phyloP scores from a whole-genome alignment of 2,797 vertebrate species.

The Meriones psammophilus region DNA sequence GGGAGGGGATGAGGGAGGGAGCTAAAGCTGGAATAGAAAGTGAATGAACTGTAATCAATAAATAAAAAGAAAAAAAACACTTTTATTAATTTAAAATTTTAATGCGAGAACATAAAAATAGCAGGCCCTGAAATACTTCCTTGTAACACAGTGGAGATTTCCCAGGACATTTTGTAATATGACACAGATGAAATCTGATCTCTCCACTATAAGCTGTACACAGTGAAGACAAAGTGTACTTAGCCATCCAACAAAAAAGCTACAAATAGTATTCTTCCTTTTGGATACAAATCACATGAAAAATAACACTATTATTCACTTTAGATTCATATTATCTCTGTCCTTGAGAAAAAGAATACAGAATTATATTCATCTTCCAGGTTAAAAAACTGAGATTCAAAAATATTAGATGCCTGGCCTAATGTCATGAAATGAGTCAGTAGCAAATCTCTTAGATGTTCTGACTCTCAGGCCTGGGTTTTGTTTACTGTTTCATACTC shows the following conservation, averaged over 20 bases:
- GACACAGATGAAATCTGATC: not conserved
- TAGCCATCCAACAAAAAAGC: not conserved
- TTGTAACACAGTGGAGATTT: not conserved
- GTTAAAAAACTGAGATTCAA: slow-evolving; percentile 26
- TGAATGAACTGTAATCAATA: no score
- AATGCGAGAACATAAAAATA: no score
- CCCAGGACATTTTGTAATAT: not conserved
- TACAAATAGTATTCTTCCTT: slow-evolving; percentile 38
- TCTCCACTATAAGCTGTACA: not conserved
- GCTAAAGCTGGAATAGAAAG: no score
- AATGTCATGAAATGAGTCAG: not conserved
- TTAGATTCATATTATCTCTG: not conserved
- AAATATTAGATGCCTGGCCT: slow-evolving; percentile 45
- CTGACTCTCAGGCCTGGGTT: not conserved
- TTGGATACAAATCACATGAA: not conserved
- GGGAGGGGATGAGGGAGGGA: no score
- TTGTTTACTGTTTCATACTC: not conserved
- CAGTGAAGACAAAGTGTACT: not conserved
- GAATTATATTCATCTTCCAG: slow-evolving; percentile 48
- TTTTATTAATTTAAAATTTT: no score
- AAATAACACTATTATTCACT: not conserved
- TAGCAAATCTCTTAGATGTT: not conserved
- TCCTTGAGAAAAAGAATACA: slow-evolving; percentile 38
- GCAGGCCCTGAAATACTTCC: not conserved
- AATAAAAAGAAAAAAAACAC: no score